These are phyloP conservation scores for Pipistrellus kuhlii DNA, from an alignment of 2,797 vertebrate genomes.

Conservation along the genomic window DNA sequence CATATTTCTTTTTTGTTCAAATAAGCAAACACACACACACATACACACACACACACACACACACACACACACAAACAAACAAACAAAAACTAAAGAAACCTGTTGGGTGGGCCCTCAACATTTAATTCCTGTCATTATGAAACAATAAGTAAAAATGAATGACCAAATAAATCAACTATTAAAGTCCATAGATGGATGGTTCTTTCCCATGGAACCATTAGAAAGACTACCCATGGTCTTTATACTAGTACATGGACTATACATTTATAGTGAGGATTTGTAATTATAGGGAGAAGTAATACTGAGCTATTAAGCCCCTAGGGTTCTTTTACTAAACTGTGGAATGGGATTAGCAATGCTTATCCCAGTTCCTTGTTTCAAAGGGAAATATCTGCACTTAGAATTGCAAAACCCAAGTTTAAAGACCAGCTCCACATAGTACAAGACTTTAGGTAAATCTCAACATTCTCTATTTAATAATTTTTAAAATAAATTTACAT, in stretches of 20 bases:
- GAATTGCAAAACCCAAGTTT: neutral
- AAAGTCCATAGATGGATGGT: neutral
- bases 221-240: neutral
- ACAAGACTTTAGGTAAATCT: neutral
- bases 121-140: neutral
- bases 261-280: neutral
- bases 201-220: neutral
- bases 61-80: neutral
- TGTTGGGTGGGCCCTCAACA: neutral
- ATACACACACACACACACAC: too few species aligned
- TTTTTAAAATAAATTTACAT: neutral
- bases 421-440: conserved; percentile 1
- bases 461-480: neutral
- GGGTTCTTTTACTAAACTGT: neutral
- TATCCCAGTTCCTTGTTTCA: conserved; percentile 1
- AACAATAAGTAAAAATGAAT: conserved; percentile 42
- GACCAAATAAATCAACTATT: neutral
- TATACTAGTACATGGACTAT: neutral
- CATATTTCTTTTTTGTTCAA: neutral
- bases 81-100: conserved; percentile 10
- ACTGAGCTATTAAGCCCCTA: neutral
- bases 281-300: neutral
- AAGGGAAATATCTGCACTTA: neutral
- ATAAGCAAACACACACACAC: neutral
- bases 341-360: neutral